phyloP scores from a whole-genome alignment of 1,140 invertebrate genomes.

The Cylas formicarius region DNA sequence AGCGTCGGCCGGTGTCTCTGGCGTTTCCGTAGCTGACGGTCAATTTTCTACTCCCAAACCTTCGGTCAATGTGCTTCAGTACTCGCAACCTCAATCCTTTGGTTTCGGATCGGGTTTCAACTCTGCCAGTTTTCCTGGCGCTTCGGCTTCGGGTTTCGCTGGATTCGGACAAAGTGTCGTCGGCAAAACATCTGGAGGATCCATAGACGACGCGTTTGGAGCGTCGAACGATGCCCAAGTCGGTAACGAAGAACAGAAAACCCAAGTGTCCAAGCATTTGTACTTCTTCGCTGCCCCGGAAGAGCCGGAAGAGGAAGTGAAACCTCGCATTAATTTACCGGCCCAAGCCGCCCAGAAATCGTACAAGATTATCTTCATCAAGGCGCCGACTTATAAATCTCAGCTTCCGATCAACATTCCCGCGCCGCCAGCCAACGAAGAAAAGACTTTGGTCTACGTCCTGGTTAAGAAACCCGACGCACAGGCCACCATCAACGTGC shows the following conservation, averaged over 20 bases:
- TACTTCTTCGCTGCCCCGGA: slow-evolving; percentile 30
- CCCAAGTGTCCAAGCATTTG: slow-evolving; percentile 26
- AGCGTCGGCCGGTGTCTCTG: slow-evolving; percentile 2
- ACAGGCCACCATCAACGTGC: slow-evolving; percentile 65
- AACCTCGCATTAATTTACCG: slow-evolving; percentile 15
- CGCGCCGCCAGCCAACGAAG: slow-evolving; percentile 64
- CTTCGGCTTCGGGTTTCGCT: slow-evolving; percentile 1
- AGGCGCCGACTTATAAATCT: slow-evolving; percentile 69
- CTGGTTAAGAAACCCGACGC: slow-evolving; percentile 78
- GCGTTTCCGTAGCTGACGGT: no score
- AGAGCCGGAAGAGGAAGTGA: slow-evolving; percentile 18
- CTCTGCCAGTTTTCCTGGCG: not conserved
- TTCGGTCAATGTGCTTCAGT: slow-evolving; percentile 9
- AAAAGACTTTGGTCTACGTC: slow-evolving; percentile 82
- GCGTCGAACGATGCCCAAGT: slow-evolving; percentile 1
- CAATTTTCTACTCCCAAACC: slow-evolving; percentile 4
- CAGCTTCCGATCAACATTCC: slow-evolving; percentile 57
- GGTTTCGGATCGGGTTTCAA: not conserved
- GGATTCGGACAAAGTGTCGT: not conserved
- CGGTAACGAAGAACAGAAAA: not conserved
- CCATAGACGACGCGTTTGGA: slow-evolving; percentile 13
- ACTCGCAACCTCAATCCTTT: slow-evolving; percentile 3
- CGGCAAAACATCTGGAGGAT: slow-evolving; percentile 10
- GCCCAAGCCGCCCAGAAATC: slow-evolving; percentile 54
- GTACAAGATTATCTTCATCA: slow-evolving; percentile 86